phyloP scores from a whole-genome alignment of 2,888 invertebrate species.

The Erynnis tages region DNA sequence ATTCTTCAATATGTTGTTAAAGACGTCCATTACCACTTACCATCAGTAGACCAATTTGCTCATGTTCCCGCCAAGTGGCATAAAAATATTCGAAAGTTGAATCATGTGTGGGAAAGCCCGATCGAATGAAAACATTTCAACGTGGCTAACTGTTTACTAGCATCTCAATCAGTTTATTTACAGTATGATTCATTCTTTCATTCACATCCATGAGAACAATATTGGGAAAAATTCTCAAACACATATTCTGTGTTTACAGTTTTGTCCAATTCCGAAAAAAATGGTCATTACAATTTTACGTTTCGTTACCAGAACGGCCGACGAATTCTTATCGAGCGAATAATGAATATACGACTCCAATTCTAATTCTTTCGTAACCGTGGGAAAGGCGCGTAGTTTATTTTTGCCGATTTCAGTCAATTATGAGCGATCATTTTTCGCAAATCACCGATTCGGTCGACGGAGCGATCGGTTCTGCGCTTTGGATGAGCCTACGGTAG shows the following conservation, averaged over 20 bases:
- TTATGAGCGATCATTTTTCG: constrained; percentile 52
- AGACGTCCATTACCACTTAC: too few species aligned
- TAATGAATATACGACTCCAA: constrained; percentile 32
- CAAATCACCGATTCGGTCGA: constrained; percentile 54
- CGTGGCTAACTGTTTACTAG: constrained; percentile 6
- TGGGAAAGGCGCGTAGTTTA: constrained; percentile 58
- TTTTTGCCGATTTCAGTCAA: constrained; percentile 46
- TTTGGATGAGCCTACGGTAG: constrained; percentile 47
- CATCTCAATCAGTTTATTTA: background rate
- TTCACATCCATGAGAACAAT: constrained; percentile 4
- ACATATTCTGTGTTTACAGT: constrained; percentile 18
- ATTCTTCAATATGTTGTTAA: too few species aligned
- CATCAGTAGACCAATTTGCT: too few species aligned
- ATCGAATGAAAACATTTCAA: constrained; percentile 3
- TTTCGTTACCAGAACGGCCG: constrained; percentile 28
- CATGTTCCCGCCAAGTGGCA: too few species aligned
- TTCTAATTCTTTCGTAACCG: constrained; percentile 47
- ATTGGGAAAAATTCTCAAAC: constrained; percentile 13
- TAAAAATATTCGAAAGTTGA: too few species aligned
- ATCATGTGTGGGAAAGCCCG: background rate
- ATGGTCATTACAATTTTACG: constrained; percentile 22
- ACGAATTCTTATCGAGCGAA: constrained; percentile 39
- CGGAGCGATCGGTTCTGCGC: constrained; percentile 61
- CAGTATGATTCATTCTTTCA: constrained; percentile 13
- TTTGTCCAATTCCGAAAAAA: constrained; percentile 12